Evolutionary conservation across 2,113 vertebrate genomes (phyloP), one percentile per base, ranked within the genome.

Genomic region (Ceyx margarethae): DNA sequence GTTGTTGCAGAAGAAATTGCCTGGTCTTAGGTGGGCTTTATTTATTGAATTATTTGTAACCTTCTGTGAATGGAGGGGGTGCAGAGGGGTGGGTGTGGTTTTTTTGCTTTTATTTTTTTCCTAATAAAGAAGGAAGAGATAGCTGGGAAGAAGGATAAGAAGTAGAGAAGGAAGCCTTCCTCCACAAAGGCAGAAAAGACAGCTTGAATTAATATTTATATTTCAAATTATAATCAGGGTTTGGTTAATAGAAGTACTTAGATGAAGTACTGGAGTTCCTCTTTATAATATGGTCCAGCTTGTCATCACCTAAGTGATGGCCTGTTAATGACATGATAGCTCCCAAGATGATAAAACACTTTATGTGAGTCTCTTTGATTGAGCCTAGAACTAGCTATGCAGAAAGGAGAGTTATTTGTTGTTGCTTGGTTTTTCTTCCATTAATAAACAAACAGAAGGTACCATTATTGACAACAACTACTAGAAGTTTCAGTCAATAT

Each of bases 341-440:
- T 89, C 78, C 35, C 13, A 75, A 56, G 43, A 1, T 43, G 35
- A 40, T 22, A 18, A 61, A 68, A 43, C 28, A 20, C 18, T 22
- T 23, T 23, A 14, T 0, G 7, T 13, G 4, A 20, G 37, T 42
- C 16, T 42, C 58, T 45, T 42, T 0, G 0, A 5, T 14, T 22
- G 26, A 79, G 25, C 22, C 25, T 58, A 62, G 21, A 74, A 5
- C 28, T 37, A 22, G 23, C 13, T 48, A 48, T 28, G 53, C 15
- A 40, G 43, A 89, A 68, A 48, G 33, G 62, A 43, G 22, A 8
- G 4, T 64, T 74, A 11, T 8, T 54, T 46, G 4, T 15, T 28
- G 0, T 21, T 31, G 50, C 26, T 26, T 50, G 18, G 10, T 43
- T 42, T n/a, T 2, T 37, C 14, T 6, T 11, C 10, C 37, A 6